Percentiles rank a stretch among this genome's conserved stretches.
phyloP scores from a whole-genome alignment of 2,888 invertebrate species.

The Capitulum mitella region DNA sequence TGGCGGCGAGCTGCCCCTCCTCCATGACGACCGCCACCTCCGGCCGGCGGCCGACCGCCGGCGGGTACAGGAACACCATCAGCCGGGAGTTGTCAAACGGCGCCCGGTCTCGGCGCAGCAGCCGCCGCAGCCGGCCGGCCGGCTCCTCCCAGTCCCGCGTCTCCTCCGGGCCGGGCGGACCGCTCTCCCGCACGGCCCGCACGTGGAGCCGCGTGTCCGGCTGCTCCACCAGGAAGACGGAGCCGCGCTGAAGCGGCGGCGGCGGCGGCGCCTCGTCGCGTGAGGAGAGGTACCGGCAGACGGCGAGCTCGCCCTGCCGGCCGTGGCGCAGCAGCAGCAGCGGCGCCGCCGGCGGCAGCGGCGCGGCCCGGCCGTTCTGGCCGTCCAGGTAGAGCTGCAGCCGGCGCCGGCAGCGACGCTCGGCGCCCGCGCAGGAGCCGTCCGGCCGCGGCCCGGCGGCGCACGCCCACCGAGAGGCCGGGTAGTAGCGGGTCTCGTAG shows the following conservation, averaged over 20 bases:
- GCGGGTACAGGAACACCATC: background rate
- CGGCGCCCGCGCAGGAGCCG: background rate
- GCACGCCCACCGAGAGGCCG: background rate
- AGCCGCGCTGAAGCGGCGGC: background rate
- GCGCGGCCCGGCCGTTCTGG: background rate
- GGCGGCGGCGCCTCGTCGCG: background rate
- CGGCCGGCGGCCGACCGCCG: background rate
- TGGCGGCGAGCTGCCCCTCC: background rate
- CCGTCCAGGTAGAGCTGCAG: background rate
- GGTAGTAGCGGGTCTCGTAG: constrained; percentile 6
- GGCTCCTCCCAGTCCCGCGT: background rate
- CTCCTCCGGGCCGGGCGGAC: background rate
- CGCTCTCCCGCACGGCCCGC: background rate
- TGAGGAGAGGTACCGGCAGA: background rate
- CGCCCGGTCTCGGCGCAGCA: background rate
- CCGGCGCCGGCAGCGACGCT: background rate
- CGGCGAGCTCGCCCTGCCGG: background rate
- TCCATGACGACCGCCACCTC: background rate
- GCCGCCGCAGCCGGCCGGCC: background rate
- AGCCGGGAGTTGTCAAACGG: background rate
- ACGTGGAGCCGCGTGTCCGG: background rate
- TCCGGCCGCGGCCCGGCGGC: background rate
- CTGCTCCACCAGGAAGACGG: background rate
- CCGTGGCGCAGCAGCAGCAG: background rate
- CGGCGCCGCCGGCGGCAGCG: background rate